These are phyloP conservation scores for Ormyrus pomaceus DNA, from an alignment of 2,888 invertebrate genomes.

Conservation along the genomic window DNA sequence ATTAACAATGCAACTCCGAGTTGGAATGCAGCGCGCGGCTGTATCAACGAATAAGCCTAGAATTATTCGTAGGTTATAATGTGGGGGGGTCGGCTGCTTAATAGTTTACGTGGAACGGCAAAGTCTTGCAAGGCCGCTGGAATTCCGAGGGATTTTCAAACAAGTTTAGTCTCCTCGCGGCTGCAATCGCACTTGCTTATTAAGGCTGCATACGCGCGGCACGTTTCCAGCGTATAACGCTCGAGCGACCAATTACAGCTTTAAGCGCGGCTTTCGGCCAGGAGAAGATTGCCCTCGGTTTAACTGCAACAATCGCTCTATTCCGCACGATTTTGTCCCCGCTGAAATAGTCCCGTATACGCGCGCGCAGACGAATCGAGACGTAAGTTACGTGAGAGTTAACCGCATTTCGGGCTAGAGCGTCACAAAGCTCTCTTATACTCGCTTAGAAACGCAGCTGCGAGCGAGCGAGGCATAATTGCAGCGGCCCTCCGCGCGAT, in stretches of 20 bases:
- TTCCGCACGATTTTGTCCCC: constrained; percentile 40
- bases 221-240: constrained; percentile 4
- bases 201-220: background rate
- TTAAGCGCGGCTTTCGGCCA: constrained; percentile 57
- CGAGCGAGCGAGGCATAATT: constrained; percentile 18
- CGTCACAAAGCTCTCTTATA: constrained; percentile 20
- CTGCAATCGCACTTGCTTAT: background rate
- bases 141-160: constrained; percentile 20
- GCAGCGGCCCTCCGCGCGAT: background rate
- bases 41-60: too few relatives aligned
- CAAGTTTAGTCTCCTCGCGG: constrained; percentile 10
- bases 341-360: constrained; percentile 5
- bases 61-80: constrained; percentile 8
- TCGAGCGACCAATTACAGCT: constrained; percentile 61
- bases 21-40: background rate
- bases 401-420: constrained; percentile 22
- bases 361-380: background rate
- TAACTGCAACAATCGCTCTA: constrained; percentile 56
- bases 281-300: constrained; percentile 56
- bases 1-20: too few relatives aligned
- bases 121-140: background rate
- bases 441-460: background rate
- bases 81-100: background rate
- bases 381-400: constrained; percentile 13
- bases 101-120: background rate